Evolutionary conservation across 2,888 invertebrate species (phyloP).

Genomic region (Alentia gelatinosa): DNA sequence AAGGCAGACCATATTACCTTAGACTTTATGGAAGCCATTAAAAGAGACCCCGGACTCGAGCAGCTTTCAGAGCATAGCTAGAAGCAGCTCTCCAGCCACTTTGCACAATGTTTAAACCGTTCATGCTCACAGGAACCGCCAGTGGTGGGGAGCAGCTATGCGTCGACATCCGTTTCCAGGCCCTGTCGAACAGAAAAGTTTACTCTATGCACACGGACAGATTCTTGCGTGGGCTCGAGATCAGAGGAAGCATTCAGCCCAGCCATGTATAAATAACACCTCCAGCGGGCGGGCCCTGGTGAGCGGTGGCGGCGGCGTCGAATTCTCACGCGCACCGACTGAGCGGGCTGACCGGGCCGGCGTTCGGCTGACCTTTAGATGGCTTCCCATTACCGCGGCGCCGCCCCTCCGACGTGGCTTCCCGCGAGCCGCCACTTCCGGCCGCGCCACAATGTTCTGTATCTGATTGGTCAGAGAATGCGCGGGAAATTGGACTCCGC

Average conservation of each 20-base stretch:
- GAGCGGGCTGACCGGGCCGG: not conserved
- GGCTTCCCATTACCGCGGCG: slow-evolving; percentile 40
- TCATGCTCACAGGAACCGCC: too few species aligned
- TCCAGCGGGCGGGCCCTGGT: not conserved
- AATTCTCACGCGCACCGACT: not conserved
- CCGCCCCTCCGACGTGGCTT: not conserved
- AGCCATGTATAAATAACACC: not conserved
- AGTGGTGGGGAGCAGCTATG: too few species aligned
- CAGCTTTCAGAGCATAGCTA: too few species aligned
- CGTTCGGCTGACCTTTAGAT: slow-evolving; percentile 30
- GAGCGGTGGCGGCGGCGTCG: not conserved
- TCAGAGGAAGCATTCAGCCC: not conserved
- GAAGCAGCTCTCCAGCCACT: too few species aligned
- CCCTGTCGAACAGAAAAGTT: not conserved
- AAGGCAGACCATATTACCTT: too few species aligned
- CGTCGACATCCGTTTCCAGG: not conserved
- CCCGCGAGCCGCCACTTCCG: not conserved
- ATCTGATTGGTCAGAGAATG: slow-evolving; percentile 36
- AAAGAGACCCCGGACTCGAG: too few species aligned
- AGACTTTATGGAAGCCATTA: too few species aligned
- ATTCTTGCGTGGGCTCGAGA: not conserved
- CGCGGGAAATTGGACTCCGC: slow-evolving; percentile 25
- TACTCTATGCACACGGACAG: not conserved
- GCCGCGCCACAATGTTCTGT: slow-evolving; percentile 20
- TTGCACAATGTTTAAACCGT: too few species aligned